phyloP scores from a whole-genome alignment of 2,797 vertebrate species.

The Petrocephalus schoutedeni region DNA sequence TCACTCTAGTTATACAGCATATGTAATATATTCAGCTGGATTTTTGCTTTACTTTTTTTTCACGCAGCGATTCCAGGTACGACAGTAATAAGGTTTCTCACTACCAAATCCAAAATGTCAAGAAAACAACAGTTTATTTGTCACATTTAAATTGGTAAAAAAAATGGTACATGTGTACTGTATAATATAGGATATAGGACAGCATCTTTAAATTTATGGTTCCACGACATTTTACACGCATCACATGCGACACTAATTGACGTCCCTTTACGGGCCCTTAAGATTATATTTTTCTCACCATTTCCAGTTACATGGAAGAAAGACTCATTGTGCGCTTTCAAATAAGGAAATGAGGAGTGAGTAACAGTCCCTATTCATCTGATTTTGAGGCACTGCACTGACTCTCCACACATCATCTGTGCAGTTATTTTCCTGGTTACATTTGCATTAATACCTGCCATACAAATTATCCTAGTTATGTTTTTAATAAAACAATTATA shows the following conservation, averaged over 20 bases:
- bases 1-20: conserved; percentile 9
- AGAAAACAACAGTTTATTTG: conserved; percentile 41
- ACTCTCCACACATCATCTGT: conserved; percentile 17
- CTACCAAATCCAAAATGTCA: conserved; percentile 15
- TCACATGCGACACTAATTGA: conserved; percentile 48
- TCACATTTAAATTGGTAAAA: conserved; percentile 46
- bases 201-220: conserved; percentile 13
- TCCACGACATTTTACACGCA: conserved; percentile 39
- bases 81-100: conserved; percentile 1
- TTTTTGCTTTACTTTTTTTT: background rate
- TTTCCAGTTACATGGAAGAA: conserved; percentile 4
- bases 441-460: conserved; percentile 17
- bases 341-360: background rate
- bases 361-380: conserved; percentile 29
- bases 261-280: background rate
- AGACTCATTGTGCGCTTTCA: conserved; percentile 13
- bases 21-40: conserved; percentile 2
- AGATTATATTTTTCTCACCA: background rate
- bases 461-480: conserved; percentile 18
- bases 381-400: conserved; percentile 9
- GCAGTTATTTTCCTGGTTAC: conserved; percentile 14
- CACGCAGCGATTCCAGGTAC: conserved; percentile 3
- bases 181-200: conserved; percentile 24
- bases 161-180: conserved; percentile 35
- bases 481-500: conserved; percentile 19